phyloP scores from a whole-genome alignment of 1,140 invertebrate genomes.

The Drosophila hydei region DNA sequence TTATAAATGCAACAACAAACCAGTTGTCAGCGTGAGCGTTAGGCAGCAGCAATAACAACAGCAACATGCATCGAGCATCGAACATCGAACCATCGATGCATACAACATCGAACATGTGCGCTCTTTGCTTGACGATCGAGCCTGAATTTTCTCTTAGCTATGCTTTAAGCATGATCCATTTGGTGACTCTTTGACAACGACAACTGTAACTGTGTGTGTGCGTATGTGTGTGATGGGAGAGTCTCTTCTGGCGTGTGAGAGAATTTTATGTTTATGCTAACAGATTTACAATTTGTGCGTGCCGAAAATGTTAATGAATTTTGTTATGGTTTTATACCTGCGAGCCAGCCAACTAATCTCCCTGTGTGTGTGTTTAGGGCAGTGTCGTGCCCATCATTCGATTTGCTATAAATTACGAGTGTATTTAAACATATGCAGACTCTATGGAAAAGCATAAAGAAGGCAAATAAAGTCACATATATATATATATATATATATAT shows the following conservation, averaged over 20 bases:
- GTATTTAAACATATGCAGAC: conserved; percentile 49
- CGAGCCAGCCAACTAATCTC: background rate
- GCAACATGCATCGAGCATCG: background rate
- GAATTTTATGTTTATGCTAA: conserved; percentile 74
- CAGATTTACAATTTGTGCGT: conserved; percentile 80
- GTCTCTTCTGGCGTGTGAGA: conserved; percentile 21
- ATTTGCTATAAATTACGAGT: conserved; percentile 65
- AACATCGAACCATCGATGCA: conserved; percentile 8
- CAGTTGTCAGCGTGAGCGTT: conserved; percentile 14
- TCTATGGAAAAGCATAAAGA: conserved; percentile 6
- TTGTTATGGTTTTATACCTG: conserved; percentile 58
- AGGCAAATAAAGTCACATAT: conserved; percentile 5
- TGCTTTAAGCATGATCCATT: conserved; percentile 13
- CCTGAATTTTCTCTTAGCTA: conserved; percentile 2
- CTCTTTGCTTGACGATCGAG: conserved; percentile 13
- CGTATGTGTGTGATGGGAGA: conserved; percentile 12
- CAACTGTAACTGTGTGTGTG: conserved; percentile 4
- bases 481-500: background rate
- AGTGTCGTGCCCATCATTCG: conserved; percentile 49
- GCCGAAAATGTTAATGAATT: conserved; percentile 82
- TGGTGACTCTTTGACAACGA: conserved; percentile 35
- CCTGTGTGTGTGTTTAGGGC: conserved; percentile 11
- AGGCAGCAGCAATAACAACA: conserved; percentile 1
- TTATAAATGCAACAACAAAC: conserved; percentile 20
- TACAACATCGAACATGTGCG: background rate